Conservation (phyloP, 2,113 vertebrate genomes). For the Hylia prasina region DNA sequence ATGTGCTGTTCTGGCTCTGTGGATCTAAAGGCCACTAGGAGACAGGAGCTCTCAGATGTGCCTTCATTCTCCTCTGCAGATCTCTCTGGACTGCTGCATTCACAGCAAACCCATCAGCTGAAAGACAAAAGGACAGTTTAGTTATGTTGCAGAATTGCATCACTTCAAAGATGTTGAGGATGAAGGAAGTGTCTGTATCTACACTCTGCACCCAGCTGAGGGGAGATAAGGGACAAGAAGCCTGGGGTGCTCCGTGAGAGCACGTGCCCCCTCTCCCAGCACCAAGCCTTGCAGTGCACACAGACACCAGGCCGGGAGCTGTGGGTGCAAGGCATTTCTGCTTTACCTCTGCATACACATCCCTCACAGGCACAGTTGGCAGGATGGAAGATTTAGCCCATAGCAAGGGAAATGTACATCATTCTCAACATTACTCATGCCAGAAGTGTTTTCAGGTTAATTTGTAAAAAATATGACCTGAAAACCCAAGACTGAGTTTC, state of each 20-base stretch:
- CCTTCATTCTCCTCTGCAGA: not conserved
- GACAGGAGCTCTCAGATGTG: not conserved
- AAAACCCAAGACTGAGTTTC: conserved; percentile 1
- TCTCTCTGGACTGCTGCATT: not conserved
- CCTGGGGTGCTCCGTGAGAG: accelerated
- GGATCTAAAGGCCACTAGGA: not conserved
- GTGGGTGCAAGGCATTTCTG: not conserved
- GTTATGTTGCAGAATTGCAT: not conserved
- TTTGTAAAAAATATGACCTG: not conserved
- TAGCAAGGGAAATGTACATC: not conserved
- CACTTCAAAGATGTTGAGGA: not conserved
- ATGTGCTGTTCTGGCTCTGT: not conserved
- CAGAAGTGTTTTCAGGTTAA: not conserved
- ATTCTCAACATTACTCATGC: not conserved
- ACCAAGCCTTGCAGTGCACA: accelerated
- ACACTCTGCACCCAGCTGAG: not conserved
- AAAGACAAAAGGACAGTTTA: not conserved
- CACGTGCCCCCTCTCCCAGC: accelerated
- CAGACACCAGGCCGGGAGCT: not conserved
- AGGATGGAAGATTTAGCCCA: not conserved
- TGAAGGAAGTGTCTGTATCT: not conserved
- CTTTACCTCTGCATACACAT: not conserved
- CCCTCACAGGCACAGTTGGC: not conserved
- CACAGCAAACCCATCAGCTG: not conserved
- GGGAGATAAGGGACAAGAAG: not conserved